These are phyloP conservation scores for Lepus europaeus DNA, from an alignment of 2,113 vertebrate genomes.

Conservation along the genomic window DNA sequence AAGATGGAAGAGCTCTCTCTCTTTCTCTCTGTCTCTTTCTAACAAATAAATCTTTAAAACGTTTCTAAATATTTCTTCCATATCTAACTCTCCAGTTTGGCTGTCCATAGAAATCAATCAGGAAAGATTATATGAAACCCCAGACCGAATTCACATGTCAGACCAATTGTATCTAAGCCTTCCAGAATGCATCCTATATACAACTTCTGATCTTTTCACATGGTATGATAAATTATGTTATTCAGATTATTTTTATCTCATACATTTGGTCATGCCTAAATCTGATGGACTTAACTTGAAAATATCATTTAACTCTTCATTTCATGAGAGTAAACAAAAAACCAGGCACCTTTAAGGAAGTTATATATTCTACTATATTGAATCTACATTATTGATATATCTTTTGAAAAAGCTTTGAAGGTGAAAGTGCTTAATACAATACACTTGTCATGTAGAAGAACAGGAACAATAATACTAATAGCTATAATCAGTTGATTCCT, in stretches of 20 bases:
- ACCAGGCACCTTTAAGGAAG: background rate
- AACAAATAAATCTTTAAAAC: too few relatives aligned
- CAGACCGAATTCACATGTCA: background rate
- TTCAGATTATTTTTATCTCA: background rate
- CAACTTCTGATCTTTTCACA: background rate
- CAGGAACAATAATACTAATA: background rate
- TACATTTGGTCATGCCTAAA: background rate
- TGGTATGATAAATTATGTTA: background rate
- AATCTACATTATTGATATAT: constrained; percentile 6
- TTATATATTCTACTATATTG: background rate
- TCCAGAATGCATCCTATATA: background rate
- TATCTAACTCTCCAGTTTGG: background rate
- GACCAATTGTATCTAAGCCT: background rate
- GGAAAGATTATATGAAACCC: background rate
- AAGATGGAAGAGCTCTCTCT: too few relatives aligned
- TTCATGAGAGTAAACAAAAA: constrained; percentile 38
- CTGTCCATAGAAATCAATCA: background rate
- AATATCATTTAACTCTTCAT: background rate
- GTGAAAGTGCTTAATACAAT: background rate
- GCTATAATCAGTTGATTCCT: background rate
- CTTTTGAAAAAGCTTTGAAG: background rate
- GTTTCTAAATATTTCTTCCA: constrained; percentile 5
- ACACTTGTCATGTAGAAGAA: background rate
- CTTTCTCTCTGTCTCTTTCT: too few relatives aligned
- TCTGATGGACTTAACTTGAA: background rate